Base-by-base conservation (phyloP, 1,140 invertebrate genomes). In the Mylabris phalerata region DNA sequence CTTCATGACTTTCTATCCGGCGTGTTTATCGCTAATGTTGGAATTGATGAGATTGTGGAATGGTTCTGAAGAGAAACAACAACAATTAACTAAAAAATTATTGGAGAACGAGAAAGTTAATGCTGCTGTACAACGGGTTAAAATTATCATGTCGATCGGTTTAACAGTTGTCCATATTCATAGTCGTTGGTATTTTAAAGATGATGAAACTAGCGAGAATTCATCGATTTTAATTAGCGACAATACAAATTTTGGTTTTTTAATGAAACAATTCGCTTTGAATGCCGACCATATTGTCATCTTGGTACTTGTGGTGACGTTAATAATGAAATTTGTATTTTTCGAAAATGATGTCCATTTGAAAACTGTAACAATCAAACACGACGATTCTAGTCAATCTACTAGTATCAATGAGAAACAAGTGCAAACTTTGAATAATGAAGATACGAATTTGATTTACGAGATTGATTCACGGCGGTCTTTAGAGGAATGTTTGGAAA, bases 121-220 rank as follows among this genome's bases (percentile, higher is more conserved):
- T 77, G 93, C 93, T 11, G 92, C 96, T 7, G 86, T 94, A 19
- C 92, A 97, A 74, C 80, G 92, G 58, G 91, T 97, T 2, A 98
- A 98, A 77, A 79, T 92, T 62, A 93, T 93, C 43, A 93, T 93
- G 93, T 93, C 92, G 41, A 89, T 87, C 6, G 92, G 92, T 3
- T 75, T 98, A 44, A 84, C 94, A 55, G 81, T 94, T 48, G 93
- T 98, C 4, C 92, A 96, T 74, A 83, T 85, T 27, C 86, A 90
- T 65, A 77, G 76, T 64, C 70, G 74, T 7, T 77, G 74, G 75
- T 64, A 71, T 9, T 57, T 75, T 57, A 60, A 67, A 51, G 68
- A 69, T 5, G 66, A 69, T 48, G 60, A 57, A 9, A 56, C 59
- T 9, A 61, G 61, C 52, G 50, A 63, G 57, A 26, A 44, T 59